These are phyloP conservation scores for Anguilla obscura DNA, from an alignment of 2,797 vertebrate genomes.

Conservation along the genomic window DNA sequence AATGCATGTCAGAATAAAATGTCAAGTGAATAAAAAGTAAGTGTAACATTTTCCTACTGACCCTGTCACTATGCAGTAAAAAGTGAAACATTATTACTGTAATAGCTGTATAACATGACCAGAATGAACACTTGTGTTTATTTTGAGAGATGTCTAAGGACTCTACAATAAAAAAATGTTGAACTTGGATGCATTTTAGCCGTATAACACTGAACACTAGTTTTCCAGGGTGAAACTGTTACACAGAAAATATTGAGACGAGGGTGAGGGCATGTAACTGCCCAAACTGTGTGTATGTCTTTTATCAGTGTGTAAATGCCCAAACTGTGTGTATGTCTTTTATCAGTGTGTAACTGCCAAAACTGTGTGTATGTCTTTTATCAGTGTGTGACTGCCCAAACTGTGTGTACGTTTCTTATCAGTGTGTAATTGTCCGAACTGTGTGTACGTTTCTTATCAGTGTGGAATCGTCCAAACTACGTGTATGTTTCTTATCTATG, in stretches of 20 bases:
- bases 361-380: too few relatives aligned
- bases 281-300: background rate
- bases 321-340: too few relatives aligned
- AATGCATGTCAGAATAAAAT: background rate
- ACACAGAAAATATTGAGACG: background rate
- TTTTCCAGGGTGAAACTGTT: background rate
- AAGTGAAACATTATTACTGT: background rate
- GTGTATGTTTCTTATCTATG: conserved; percentile 9
- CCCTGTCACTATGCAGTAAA: background rate
- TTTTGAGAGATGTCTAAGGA: background rate
- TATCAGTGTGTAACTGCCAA: too few relatives aligned
- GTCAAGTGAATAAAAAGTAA: background rate
- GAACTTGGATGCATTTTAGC: background rate
- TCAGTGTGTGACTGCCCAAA: too few relatives aligned
- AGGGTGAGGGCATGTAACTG: too few relatives aligned
- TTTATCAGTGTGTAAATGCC: background rate
- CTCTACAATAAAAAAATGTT: background rate
- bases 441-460: background rate
- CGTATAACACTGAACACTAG: background rate
- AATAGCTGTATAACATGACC: background rate
- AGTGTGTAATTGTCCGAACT: too few relatives aligned
- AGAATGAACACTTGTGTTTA: background rate
- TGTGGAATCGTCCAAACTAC: too few relatives aligned
- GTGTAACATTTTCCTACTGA: background rate
- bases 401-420: too few relatives aligned